Evolutionary conservation across 2,888 invertebrate genomes (phyloP).

Genomic region (Trachelus tabidus): DNA sequence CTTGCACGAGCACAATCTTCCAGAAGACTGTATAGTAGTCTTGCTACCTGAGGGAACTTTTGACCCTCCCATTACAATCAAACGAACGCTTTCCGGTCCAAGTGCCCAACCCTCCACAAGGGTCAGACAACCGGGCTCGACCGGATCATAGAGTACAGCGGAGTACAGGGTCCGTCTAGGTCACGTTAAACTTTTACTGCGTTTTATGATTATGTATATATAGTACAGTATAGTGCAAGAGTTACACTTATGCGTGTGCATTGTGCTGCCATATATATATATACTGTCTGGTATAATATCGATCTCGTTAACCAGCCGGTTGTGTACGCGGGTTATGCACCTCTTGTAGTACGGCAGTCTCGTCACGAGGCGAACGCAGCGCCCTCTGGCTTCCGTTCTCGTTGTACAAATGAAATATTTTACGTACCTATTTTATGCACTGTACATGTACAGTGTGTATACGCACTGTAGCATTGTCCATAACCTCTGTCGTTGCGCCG

Average conservation of each 20-base stretch:
- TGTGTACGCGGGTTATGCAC: slow-evolving; percentile 26
- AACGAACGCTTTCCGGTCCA: slow-evolving; percentile 49
- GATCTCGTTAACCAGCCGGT: slow-evolving; percentile 37
- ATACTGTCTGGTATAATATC: slow-evolving; percentile 42
- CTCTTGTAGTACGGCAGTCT: slow-evolving; percentile 20
- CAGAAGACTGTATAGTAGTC: slow-evolving; percentile 3
- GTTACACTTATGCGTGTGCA: slow-evolving; percentile 15
- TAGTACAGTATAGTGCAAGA: slow-evolving; percentile 5
- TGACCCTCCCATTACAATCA: slow-evolving; percentile 45
- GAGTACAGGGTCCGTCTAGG: slow-evolving; percentile 14
- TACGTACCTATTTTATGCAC: not conserved
- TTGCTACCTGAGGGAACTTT: slow-evolving; percentile 41
- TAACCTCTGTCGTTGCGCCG: not conserved
- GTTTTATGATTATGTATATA: slow-evolving; percentile 8
- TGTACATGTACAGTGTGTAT: not conserved
- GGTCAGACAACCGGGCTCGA: slow-evolving; percentile 2
- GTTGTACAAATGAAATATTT: not conserved
- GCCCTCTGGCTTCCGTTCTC: not conserved
- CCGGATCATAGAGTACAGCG: slow-evolving; percentile 11
- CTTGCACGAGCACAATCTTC: not conserved
- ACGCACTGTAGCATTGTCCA: not conserved
- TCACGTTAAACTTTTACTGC: slow-evolving; percentile 14
- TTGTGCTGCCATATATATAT: slow-evolving; percentile 6
- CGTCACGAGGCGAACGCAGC: not conserved
- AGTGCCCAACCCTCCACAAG: slow-evolving; percentile 34